Percentiles rank a stretch among this genome's conserved stretches.
Evolutionary conservation across 2,797 vertebrate genomes (phyloP).

Genomic region (Microcaecilia unicolor): DNA sequence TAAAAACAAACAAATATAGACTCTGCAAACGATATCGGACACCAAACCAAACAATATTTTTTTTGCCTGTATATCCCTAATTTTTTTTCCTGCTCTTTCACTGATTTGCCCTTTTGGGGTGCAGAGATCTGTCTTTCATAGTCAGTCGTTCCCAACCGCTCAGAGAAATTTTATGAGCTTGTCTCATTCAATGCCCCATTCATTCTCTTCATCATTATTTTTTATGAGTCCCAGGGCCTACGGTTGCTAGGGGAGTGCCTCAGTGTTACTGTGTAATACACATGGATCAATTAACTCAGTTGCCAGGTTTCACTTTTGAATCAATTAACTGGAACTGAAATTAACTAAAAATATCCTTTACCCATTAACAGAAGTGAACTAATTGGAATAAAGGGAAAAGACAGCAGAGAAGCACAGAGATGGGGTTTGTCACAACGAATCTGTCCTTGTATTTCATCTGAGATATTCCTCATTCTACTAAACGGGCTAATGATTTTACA

Average conservation of each 20-base stretch:
- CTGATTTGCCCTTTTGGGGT: too few relatives aligned
- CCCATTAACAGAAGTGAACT: constrained; percentile 45
- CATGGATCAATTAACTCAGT: constrained; percentile 45
- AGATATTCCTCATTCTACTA: constrained; percentile 14
- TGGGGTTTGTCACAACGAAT: constrained; percentile 18
- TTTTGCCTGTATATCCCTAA: too few relatives aligned
- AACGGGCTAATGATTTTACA: constrained; percentile 5
- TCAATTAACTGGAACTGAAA: constrained; percentile 44
- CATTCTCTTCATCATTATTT: constrained; percentile 17
- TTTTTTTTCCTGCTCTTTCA: too few relatives aligned
- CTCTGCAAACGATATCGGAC: too few relatives aligned
- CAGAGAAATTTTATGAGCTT: constrained; percentile 14
- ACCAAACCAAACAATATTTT: too few relatives aligned
- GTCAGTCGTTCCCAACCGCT: not conserved
- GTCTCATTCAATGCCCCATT: constrained; percentile 1
- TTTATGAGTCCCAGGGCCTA: constrained; percentile 16
- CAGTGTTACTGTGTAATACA: constrained; percentile 10
- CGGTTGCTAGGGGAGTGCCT: constrained; percentile 39
- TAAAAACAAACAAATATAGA: too few relatives aligned
- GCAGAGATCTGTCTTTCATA: too few relatives aligned
- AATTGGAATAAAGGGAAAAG: constrained; percentile 31
- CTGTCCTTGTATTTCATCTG: constrained; percentile 12
- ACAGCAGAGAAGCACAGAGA: not conserved
- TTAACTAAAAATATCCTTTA: constrained; percentile 47
- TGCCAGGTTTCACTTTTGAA: constrained; percentile 38